A percentile compares a stretch with the other conserved stretches of the same genome.
Conservation (phyloP, 2,797 vertebrate genomes). For the Chiloscyllium punctatum region DNA sequence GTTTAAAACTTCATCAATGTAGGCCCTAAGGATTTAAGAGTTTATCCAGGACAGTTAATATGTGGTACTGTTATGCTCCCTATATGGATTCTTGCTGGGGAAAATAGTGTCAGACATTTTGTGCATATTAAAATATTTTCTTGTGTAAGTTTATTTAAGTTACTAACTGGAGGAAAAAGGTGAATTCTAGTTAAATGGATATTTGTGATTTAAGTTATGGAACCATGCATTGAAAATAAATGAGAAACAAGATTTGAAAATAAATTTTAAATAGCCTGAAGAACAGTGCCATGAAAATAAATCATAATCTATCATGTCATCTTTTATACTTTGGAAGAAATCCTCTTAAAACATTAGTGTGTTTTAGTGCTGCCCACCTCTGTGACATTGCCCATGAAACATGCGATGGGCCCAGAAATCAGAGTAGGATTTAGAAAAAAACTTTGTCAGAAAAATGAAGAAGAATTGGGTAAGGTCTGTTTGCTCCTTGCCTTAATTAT, state of each 20-base stretch:
- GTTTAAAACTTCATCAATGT: not conserved
- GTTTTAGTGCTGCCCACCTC: not conserved
- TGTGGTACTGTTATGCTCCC: not conserved
- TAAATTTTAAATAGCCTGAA: not conserved
- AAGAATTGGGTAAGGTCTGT: not conserved
- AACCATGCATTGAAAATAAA: not conserved
- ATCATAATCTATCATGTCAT: not conserved
- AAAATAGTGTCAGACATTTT: not conserved
- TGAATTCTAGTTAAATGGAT: not conserved
- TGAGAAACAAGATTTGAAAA: not conserved
- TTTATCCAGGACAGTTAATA: not conserved
- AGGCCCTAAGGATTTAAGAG: not conserved
- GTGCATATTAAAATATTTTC: not conserved
- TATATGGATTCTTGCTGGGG: not conserved
- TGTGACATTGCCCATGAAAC: not conserved
- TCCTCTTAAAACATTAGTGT: not conserved
- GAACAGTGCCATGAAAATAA: not conserved
- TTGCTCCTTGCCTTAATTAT: not conserved
- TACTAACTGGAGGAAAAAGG: not conserved
- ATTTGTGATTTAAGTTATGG: not conserved
- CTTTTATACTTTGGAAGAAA: not conserved
- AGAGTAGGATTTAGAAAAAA: not conserved
- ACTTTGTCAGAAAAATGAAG: not conserved
- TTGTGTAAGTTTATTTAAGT: not conserved
- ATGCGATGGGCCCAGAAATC: not conserved